These are phyloP conservation scores for Vanacampus margaritifer DNA, from an alignment of 2,113 vertebrate genomes.

Conservation along the genomic window DNA sequence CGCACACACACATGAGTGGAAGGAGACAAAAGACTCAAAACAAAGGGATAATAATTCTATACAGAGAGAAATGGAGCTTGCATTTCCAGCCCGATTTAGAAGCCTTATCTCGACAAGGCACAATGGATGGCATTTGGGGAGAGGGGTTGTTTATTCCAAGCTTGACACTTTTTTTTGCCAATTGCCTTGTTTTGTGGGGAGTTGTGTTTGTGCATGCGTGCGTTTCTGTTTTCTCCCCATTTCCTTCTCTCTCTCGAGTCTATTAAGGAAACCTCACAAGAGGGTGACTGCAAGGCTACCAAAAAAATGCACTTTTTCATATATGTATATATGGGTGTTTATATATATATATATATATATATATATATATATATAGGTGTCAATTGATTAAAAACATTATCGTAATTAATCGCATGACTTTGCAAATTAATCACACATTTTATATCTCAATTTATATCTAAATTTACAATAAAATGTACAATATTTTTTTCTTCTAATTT, in stretches of 20 bases:
- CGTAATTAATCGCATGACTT: no score
- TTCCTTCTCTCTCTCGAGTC: conserved; percentile 37
- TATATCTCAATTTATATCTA: no score
- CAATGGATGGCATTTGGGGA: conserved; percentile 76
- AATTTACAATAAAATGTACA: no score
- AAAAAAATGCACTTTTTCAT: conserved; percentile 3
- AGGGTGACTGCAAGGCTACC: conserved; percentile 19
- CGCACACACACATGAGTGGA: conserved; percentile 41
- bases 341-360: no score
- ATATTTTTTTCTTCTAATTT: no score
- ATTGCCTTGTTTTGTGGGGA: conserved; percentile 60
- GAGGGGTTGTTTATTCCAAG: conserved; percentile 72
- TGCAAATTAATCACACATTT: no score
- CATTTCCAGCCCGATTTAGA: conserved; percentile 74
- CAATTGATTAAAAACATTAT: no score
- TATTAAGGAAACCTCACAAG: conserved; percentile 49
- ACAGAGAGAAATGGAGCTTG: conserved; percentile 73
- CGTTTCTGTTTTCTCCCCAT: conserved; percentile 26
- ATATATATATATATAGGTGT: no score
- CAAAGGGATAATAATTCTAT: conserved; percentile 78
- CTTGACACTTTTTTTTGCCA: conserved; percentile 65
- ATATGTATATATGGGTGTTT: background rate
- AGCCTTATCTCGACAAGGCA: conserved; percentile 75
- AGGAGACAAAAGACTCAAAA: conserved; percentile 75
- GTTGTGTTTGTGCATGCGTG: conserved; percentile 14